Percentiles rank a stretch among this genome's conserved stretches.
Evolutionary conservation across 2,888 invertebrate species (phyloP).

Genomic region (Diaperis boleti): DNA sequence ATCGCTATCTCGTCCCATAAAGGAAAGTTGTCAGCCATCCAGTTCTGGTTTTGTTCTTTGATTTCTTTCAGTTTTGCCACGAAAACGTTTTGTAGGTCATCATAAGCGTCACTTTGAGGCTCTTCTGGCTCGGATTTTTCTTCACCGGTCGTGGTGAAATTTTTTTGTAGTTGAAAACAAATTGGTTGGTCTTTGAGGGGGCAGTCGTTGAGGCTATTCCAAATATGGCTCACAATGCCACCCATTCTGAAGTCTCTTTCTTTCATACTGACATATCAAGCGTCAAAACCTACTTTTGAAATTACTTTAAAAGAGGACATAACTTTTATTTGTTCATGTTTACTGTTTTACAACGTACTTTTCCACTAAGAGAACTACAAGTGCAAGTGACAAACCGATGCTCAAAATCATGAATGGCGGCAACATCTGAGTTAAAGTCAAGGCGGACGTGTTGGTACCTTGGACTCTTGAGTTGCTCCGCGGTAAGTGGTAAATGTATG

Average conservation of each 20-base stretch:
- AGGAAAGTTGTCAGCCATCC: conserved; percentile 65
- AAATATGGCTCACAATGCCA: not conserved
- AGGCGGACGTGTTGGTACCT: not conserved
- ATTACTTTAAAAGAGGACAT: not conserved
- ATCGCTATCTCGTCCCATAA: conserved; percentile 73
- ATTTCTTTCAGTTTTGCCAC: conserved; percentile 6
- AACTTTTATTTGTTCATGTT: conserved; percentile 1
- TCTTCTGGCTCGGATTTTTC: conserved; percentile 5
- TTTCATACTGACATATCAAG: no score
- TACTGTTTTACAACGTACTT: not conserved
- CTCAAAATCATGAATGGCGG: conserved; percentile 12
- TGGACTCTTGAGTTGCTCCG: conserved; percentile 7
- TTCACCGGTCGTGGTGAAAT: conserved; percentile 18
- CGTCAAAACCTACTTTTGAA: no score
- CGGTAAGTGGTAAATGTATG: conserved; percentile 7
- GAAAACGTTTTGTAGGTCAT: conserved; percentile 10
- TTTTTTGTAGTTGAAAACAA: conserved; percentile 23
- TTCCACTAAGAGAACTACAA: conserved; percentile 1
- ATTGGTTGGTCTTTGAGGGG: conserved; percentile 21
- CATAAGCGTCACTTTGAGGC: conserved; percentile 9
- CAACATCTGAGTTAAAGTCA: conserved; percentile 15
- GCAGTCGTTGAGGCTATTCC: conserved; percentile 11
- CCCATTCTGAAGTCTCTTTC: no score
- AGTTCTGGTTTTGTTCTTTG: conserved; percentile 1
- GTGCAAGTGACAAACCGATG: not conserved